These are phyloP conservation scores for Apomyelois bistriatella DNA, from an alignment of 2,888 invertebrate genomes.

Conservation along the genomic window DNA sequence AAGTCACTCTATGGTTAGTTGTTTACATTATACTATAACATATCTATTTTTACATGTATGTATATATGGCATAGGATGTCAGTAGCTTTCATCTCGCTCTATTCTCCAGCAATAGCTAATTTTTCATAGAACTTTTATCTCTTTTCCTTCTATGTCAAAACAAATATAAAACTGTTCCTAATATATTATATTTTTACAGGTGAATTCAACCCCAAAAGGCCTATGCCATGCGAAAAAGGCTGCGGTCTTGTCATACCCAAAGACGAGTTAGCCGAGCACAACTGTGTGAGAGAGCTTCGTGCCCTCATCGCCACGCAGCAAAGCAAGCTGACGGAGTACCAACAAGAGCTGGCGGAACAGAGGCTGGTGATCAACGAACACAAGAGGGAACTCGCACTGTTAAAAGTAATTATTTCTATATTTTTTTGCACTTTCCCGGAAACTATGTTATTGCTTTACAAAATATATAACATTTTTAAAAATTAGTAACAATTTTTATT, in stretches of 20 bases:
- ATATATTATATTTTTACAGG: slow-evolving; percentile 33
- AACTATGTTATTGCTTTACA: neutral
- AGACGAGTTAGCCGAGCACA: slow-evolving; percentile 96
- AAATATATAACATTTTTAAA: neutral
- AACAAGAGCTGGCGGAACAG: slow-evolving; percentile 92
- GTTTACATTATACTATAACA: no score
- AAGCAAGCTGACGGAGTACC: slow-evolving; percentile 91
- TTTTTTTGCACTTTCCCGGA: slow-evolving; percentile 4
- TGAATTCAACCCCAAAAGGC: slow-evolving; percentile 92
- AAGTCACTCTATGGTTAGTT: no score
- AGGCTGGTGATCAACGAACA: slow-evolving; percentile 93
- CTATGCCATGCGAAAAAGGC: slow-evolving; percentile 95
- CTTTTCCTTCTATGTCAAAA: no score
- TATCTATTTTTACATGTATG: no score
- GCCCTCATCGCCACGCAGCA: slow-evolving; percentile 92
- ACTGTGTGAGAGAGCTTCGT: slow-evolving; percentile 94
- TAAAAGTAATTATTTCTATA: slow-evolving; percentile 82
- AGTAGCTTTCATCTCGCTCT: no score
- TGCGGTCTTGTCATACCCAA: slow-evolving; percentile 97
- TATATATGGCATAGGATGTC: no score
- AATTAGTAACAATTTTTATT: neutral
- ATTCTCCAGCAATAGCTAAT: no score
- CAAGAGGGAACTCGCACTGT: slow-evolving; percentile 90
- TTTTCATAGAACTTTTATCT: no score
- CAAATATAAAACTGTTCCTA: neutral